Evolutionary conservation across 2,888 invertebrate genomes (phyloP).

Genomic region (Rhagium mordax): DNA sequence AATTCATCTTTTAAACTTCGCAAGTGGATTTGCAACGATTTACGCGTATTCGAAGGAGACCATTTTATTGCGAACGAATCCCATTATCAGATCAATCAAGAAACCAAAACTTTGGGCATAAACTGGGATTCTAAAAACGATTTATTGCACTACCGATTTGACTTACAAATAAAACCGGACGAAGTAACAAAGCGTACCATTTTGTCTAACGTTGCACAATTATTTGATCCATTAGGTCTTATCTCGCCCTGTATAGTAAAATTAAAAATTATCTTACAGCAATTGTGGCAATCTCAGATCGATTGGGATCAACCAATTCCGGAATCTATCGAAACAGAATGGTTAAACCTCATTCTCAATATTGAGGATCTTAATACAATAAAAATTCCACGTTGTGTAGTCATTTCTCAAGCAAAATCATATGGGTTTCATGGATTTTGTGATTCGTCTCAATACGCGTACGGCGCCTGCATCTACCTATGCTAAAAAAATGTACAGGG

Average conservation of each 20-base stretch:
- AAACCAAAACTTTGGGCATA: constrained; percentile 43
- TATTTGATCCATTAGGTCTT: constrained; percentile 49
- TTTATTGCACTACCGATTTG: constrained; percentile 20
- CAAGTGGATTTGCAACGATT: constrained; percentile 5
- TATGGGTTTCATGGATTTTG: constrained; percentile 45
- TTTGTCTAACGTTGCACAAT: constrained; percentile 40
- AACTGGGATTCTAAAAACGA: constrained; percentile 40
- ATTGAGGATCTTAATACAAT: constrained; percentile 27
- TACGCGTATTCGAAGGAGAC: constrained; percentile 2
- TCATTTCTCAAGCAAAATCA: not conserved
- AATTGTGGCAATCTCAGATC: constrained; percentile 41
- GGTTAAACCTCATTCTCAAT: constrained; percentile 21
- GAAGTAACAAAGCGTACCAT: constrained; percentile 42
- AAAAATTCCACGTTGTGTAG: constrained; percentile 37
- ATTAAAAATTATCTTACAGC: constrained; percentile 47
- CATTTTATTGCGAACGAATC: too few relatives aligned
- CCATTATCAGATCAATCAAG: constrained; percentile 29
- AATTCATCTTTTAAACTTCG: not conserved
- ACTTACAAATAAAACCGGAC: not conserved
- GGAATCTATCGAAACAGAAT: not conserved
- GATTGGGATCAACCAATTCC: constrained; percentile 45
- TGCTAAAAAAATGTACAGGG: constrained; percentile 22
- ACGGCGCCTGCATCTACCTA: constrained; percentile 41
- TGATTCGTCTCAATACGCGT: constrained; percentile 41
- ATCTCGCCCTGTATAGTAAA: constrained; percentile 41